These are phyloP conservation scores for Montipora capricornis DNA, from an alignment of 64 coral and sea anemone genomes.

Conservation along the genomic window DNA sequence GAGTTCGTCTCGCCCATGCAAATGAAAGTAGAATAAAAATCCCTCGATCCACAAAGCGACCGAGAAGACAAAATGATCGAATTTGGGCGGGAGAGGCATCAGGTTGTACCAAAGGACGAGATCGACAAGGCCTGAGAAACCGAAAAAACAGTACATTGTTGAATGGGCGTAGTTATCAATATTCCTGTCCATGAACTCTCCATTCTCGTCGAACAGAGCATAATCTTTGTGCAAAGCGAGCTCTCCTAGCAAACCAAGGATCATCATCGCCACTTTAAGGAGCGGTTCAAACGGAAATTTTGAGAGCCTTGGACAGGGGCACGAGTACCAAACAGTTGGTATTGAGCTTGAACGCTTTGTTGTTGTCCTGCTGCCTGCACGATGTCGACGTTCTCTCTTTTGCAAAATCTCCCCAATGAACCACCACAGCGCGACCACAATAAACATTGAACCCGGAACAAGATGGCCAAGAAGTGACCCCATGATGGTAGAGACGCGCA, in stretches of 20 bases:
- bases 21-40: conserved; percentile 78
- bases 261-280: conserved; percentile 45
- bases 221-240: conserved; percentile 2
- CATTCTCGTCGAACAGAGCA: conserved; percentile 48
- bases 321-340: background rate
- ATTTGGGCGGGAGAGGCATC: conserved; percentile 52
- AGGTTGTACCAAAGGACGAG: conserved; percentile 44
- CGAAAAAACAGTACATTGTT: conserved; percentile 89
- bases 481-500: conserved; percentile 1
- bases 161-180: conserved; percentile 81
- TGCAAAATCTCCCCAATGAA: conserved; percentile 23
- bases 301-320: background rate
- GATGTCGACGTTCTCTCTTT: background rate
- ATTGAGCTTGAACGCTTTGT: background rate
- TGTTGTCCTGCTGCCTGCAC: background rate
- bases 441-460: conserved; percentile 66
- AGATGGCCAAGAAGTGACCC: conserved; percentile 69
- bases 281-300: conserved; percentile 76
- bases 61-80: conserved; percentile 52
- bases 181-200: conserved; percentile 36
- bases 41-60: conserved; percentile 85
- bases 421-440: conserved; percentile 67
- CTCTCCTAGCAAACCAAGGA: conserved; percentile 55
- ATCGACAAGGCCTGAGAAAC: conserved; percentile 74
- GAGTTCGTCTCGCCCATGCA: conserved; percentile 76